phyloP scores from a whole-genome alignment of 2,113 vertebrate genomes.

The Carollia perspicillata region DNA sequence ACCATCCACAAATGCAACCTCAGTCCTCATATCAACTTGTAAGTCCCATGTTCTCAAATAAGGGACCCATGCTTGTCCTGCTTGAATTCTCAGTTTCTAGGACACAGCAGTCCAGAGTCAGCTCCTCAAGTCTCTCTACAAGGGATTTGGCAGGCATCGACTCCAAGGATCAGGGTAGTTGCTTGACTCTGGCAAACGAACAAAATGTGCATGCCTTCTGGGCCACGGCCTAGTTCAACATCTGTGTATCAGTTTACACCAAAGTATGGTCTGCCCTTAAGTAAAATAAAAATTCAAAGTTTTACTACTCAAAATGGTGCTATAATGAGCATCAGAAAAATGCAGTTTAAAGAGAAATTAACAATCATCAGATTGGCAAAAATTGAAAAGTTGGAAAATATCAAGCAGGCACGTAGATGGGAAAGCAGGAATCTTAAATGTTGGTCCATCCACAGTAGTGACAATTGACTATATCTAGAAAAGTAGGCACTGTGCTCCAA shows the following conservation, averaged over 20 bases:
- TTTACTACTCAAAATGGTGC: background rate
- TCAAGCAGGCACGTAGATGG: background rate
- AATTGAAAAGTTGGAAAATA: background rate
- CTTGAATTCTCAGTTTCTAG: background rate
- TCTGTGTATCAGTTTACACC: background rate
- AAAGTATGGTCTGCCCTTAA: background rate
- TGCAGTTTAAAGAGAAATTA: background rate
- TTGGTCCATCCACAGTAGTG: background rate
- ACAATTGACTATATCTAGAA: background rate
- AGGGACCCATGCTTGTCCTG: background rate
- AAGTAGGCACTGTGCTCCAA: background rate
- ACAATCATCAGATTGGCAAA: background rate
- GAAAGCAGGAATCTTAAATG: background rate
- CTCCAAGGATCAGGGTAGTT: background rate
- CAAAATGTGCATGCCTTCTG: background rate
- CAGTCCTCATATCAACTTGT: background rate
- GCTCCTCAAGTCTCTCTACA: background rate
- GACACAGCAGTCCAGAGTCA: background rate
- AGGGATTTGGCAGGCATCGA: background rate
- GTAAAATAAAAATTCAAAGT: background rate
- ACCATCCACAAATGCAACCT: background rate
- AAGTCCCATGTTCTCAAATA: background rate
- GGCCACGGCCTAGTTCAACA: background rate
- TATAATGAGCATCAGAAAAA: background rate
- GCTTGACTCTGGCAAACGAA: background rate